Percentiles rank a stretch among this genome's conserved stretches.
These are phyloP conservation scores for Molossus alvarezi DNA, from an alignment of 2,797 vertebrate genomes.

Conservation along the genomic window DNA sequence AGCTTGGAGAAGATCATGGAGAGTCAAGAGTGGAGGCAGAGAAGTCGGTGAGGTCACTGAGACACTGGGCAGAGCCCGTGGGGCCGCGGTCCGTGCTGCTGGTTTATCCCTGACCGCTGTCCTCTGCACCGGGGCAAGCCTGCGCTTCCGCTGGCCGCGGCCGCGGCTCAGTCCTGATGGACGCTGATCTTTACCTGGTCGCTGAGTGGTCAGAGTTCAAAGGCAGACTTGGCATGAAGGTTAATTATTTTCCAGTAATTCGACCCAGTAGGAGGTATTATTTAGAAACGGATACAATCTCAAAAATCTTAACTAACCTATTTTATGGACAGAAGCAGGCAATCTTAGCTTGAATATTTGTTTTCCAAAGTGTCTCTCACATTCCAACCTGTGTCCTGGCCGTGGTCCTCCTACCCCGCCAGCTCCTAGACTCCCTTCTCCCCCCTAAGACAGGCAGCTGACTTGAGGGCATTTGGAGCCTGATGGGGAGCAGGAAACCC, in stretches of 20 bases:
- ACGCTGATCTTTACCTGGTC: background rate
- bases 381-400: background rate
- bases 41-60: background rate
- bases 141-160: background rate
- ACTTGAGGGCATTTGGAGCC: background rate
- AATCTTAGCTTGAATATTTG: conserved; percentile 21
- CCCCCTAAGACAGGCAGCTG: background rate
- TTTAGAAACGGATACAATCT: background rate
- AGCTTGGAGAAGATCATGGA: background rate
- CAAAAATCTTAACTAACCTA: background rate
- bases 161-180: background rate
- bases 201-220: background rate
- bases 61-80: background rate
- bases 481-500: background rate
- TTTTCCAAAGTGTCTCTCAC: background rate
- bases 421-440: background rate
- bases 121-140: background rate
- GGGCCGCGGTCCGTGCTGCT: background rate
- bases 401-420: background rate
- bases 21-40: background rate
- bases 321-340: background rate
- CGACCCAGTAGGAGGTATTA: background rate
- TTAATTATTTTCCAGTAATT: background rate
- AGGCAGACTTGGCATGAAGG: background rate
- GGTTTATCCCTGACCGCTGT: background rate